Evolutionary conservation across 2,797 vertebrate species (phyloP), one percentile per base, ranked within the genome.

Genomic region (Galagoides demidoff): DNA sequence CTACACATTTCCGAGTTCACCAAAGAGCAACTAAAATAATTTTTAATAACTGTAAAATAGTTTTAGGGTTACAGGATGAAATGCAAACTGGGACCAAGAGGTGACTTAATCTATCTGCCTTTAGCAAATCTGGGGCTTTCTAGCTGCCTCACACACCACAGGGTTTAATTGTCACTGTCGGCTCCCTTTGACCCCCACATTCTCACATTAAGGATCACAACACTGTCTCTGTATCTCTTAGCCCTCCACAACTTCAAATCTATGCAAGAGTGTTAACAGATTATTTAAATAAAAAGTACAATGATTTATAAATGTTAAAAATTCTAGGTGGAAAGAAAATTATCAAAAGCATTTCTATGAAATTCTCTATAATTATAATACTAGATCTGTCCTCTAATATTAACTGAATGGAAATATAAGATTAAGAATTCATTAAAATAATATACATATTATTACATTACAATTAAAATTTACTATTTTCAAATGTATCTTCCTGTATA

Each of bases 81-180:
- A 95, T 94, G 91, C 45, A 84, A 95, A 92, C 27, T 78, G 73
- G 49, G 90, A 92, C 73, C 77, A 96, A 89, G 43, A 78, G 19
- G 45, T 85, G 66, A 85, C n/a, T 92, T 91, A 71, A 95, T 64
- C 49, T 85, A 82, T 52, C 52, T 68, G 55, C 57, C 61, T 68
- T 66, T 66, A 70, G 34, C 8, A 82, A 70, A 92, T 20, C 37
- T 23, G 70, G 11, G 64, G 59, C 34, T 94, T 88, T 76, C 68
- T 74, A 25, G n/a, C 85, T 37, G 89, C 45, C 37, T 95, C 34
- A 85, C 19, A 85, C 22, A 43, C 52, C 8, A 93, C 2, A 82
- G 20, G 17, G 23, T 90, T 95, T 68, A 85, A 94, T 37, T 59
- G 61, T 63, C 73, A 93, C 55, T 76, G 83, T 11, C 39, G 25